phyloP scores from a whole-genome alignment of 1,140 invertebrate genomes.

The Helicoverpa armigera region DNA sequence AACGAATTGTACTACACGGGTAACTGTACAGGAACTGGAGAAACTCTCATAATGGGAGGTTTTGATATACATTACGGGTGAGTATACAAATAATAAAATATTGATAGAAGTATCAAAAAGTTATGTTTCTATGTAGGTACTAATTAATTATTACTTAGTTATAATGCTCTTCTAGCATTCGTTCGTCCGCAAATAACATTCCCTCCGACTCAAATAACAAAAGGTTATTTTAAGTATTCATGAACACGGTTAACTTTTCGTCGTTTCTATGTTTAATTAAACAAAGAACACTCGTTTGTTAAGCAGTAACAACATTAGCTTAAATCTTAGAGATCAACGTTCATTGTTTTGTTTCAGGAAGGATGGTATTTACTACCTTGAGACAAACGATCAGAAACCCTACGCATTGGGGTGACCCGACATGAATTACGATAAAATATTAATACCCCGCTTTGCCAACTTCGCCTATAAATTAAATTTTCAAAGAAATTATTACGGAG shows the following conservation, averaged over 20 bases:
- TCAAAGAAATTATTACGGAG: conserved; percentile 65
- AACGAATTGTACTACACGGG: conserved; percentile 84
- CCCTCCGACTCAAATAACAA: conserved; percentile 49
- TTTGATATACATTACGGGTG: conserved; percentile 86
- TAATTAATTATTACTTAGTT: conserved; percentile 34
- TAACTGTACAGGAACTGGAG: conserved; percentile 84
- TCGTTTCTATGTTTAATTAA: conserved; percentile 65
- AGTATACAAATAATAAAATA: conserved; percentile 45
- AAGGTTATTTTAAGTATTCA: conserved; percentile 70
- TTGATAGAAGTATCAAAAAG: too few species aligned
- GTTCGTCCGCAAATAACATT: conserved; percentile 46
- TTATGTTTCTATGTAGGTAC: conserved; percentile 2
- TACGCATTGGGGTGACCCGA: conserved; percentile 71
- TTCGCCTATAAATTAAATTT: conserved; percentile 76
- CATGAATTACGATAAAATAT: conserved; percentile 70
- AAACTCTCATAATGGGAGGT: conserved; percentile 87
- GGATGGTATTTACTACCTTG: conserved; percentile 83
- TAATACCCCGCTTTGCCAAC: conserved; percentile 69
- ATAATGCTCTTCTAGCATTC: neutral
- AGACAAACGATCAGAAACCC: conserved; percentile 76
- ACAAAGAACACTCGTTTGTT: conserved; percentile 69
- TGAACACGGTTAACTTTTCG: conserved; percentile 64
- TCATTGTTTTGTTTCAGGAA: conserved; percentile 77
- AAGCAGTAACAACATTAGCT: conserved; percentile 60
- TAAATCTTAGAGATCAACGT: conserved; percentile 61